Conservation (phyloP, 1,140 invertebrate genomes). For the Heliconius eleuchia region DNA sequence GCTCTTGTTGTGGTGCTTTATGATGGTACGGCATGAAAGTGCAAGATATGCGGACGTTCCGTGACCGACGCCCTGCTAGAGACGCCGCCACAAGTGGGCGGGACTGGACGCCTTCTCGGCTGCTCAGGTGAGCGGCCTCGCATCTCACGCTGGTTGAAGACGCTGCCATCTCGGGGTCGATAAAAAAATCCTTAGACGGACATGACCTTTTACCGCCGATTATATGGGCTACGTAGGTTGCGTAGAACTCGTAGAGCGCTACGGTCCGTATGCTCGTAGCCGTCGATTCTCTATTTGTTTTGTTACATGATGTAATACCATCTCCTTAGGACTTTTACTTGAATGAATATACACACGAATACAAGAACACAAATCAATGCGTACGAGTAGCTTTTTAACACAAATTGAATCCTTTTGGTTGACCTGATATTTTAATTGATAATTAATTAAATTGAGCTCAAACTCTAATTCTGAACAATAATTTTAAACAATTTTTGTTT, state of each 20-base stretch:
- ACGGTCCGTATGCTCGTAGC: constrained; percentile 31
- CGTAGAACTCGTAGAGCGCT: constrained; percentile 46
- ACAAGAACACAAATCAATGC: background rate
- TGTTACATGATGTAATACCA: constrained; percentile 32
- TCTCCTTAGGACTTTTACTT: background rate
- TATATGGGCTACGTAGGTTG: constrained; percentile 36
- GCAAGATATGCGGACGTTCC: constrained; percentile 78
- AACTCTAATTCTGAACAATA: no score
- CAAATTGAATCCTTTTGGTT: background rate
- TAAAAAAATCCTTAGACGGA: constrained; percentile 55
- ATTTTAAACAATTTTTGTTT: background rate
- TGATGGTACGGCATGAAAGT: constrained; percentile 77
- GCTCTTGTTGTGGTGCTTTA: constrained; percentile 77
- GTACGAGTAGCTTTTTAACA: background rate
- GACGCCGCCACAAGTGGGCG: constrained; percentile 74
- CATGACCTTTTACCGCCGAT: constrained; percentile 39
- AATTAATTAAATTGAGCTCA: background rate
- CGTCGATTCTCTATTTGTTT: constrained; percentile 9
- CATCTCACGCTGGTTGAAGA: constrained; percentile 66
- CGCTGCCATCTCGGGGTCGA: constrained; percentile 71
- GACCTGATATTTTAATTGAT: background rate
- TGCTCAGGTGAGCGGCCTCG: constrained; percentile 74
- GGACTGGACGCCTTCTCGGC: constrained; percentile 63
- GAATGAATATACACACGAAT: background rate
- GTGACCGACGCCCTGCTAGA: constrained; percentile 60